These are phyloP conservation scores for Lordiphosa fenestrarum DNA, from an alignment of 2,888 invertebrate genomes.

Conservation along the genomic window DNA sequence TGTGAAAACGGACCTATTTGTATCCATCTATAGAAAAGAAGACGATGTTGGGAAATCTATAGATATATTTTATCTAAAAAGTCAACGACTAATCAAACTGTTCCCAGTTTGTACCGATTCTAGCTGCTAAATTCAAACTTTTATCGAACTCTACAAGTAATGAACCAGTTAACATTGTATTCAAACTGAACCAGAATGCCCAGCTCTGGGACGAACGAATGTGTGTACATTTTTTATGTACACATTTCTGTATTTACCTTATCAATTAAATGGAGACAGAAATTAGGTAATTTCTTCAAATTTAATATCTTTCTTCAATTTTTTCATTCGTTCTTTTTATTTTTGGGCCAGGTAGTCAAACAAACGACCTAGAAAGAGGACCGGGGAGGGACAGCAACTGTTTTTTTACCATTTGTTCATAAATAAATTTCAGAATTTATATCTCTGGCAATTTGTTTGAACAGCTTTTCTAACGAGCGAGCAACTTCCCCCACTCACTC, in stretches of 20 bases:
- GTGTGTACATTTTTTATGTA: not conserved
- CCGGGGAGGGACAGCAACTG: slow-evolving; percentile 31
- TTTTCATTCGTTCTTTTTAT: slow-evolving; percentile 13
- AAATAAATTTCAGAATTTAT: slow-evolving; percentile 26
- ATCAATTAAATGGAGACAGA: slow-evolving; percentile 35
- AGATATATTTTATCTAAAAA: too few species aligned
- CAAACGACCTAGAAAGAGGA: too few species aligned
- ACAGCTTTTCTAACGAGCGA: slow-evolving; percentile 54
- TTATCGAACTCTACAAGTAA: too few species aligned
- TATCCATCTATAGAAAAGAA: too few species aligned
- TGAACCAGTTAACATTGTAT: not conserved
- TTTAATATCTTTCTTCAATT: slow-evolving; percentile 6
- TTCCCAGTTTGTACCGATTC: too few species aligned
- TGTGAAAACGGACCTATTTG: too few species aligned
- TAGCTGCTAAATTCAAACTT: too few species aligned
- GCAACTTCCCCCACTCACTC: not conserved
- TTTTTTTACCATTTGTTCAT: slow-evolving; percentile 35
- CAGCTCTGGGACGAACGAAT: slow-evolving; percentile 14
- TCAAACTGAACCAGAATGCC: not conserved
- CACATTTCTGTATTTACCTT: slow-evolving; percentile 25
- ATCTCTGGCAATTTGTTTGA: slow-evolving; percentile 49
- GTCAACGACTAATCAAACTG: too few species aligned
- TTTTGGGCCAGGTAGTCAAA: slow-evolving; percentile 1
- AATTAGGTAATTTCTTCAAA: slow-evolving; percentile 16
- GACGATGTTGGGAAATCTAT: too few species aligned